phyloP scores from a whole-genome alignment of 1,140 invertebrate species.

The Panulirus ornatus region DNA sequence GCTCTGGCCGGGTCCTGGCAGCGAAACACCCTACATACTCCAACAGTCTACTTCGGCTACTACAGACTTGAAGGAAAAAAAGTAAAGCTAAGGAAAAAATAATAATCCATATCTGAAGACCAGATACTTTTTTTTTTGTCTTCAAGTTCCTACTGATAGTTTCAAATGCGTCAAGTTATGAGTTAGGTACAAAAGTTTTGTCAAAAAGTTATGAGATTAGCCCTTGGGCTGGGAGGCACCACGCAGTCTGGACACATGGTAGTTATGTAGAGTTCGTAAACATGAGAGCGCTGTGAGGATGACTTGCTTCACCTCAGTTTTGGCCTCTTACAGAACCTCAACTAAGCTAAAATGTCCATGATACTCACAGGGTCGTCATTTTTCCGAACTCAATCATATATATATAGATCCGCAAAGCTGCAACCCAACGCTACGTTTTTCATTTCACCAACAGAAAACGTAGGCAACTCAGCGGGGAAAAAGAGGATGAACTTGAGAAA shows the following conservation, averaged over 20 bases:
- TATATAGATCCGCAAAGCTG: not conserved
- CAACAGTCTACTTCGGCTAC: not conserved
- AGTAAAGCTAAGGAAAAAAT: not conserved
- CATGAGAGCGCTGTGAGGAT: not conserved
- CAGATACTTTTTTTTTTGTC: no score
- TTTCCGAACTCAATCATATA: conserved; percentile 16
- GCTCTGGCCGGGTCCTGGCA: not conserved
- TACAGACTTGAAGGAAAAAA: not conserved
- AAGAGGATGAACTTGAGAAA: conserved; percentile 12
- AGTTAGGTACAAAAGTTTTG: not conserved
- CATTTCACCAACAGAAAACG: not conserved
- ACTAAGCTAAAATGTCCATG: not conserved
- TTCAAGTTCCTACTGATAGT: conserved; percentile 47
- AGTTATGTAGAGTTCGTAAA: conserved; percentile 22
- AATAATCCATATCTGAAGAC: not conserved
- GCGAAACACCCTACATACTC: not conserved
- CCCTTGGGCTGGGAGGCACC: conserved; percentile 48
- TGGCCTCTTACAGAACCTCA: no score
- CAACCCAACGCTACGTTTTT: not conserved
- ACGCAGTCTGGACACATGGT: conserved; percentile 25
- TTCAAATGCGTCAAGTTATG: conserved; percentile 11
- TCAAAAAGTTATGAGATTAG: conserved; percentile 18
- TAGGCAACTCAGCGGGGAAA: conserved; percentile 23
- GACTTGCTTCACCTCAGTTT: not conserved
- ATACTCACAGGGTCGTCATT: conserved; percentile 19